Evolutionary conservation across 1,140 invertebrate genomes (phyloP).

Genomic region (Danaus plexippus): DNA sequence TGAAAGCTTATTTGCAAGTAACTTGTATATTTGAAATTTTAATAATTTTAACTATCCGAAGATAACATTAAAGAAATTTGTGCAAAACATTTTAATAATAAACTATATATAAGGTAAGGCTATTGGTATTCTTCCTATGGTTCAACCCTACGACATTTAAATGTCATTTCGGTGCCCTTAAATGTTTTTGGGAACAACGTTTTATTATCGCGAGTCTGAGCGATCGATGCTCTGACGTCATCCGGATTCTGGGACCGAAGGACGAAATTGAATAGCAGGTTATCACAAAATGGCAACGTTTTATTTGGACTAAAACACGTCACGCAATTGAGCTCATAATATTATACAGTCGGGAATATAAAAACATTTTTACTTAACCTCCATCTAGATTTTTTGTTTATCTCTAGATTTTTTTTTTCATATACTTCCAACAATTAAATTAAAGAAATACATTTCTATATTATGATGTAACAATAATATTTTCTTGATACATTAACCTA

Average conservation of each 20-base stretch:
- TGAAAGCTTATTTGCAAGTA: no score
- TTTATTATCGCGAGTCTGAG: slow-evolving; percentile 29
- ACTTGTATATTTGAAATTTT: no score
- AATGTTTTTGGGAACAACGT: slow-evolving; percentile 23
- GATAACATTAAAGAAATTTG: background rate
- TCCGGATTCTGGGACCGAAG: slow-evolving; percentile 41
- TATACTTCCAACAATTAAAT: no score
- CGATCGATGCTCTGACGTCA: slow-evolving; percentile 65
- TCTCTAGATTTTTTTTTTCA: no score
- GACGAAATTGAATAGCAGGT: slow-evolving; percentile 5
- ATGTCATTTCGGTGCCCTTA: slow-evolving; percentile 16
- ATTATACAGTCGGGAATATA: no score
- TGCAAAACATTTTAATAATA: background rate
- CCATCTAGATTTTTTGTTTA: background rate
- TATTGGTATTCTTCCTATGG: no score
- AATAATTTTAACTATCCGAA: no score
- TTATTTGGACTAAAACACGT: background rate
- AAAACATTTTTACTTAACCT: slow-evolving; percentile 1
- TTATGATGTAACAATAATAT: slow-evolving; percentile 1
- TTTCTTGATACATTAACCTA: no score
- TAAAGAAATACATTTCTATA: background rate
- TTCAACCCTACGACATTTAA: slow-evolving; percentile 10
- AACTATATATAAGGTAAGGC: no score
- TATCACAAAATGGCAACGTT: background rate
- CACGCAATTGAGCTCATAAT: no score